These are phyloP conservation scores for Arvicola amphibius DNA, from an alignment of 2,797 vertebrate species.

Conservation along the genomic window DNA sequence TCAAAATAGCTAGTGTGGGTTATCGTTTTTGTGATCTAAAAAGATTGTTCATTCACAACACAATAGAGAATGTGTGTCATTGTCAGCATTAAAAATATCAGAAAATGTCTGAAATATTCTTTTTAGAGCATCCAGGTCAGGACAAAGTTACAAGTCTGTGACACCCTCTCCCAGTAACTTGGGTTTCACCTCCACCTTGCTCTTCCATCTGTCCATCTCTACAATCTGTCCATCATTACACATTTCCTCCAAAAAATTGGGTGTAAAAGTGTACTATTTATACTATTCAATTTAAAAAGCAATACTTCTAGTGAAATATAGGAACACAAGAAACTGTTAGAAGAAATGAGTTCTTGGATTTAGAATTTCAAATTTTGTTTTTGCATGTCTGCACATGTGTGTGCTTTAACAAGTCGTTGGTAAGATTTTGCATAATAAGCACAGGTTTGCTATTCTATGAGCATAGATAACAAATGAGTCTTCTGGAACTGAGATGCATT, in stretches of 20 bases:
- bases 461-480: neutral
- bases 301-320: conserved; percentile 31
- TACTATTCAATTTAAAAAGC: conserved; percentile 2
- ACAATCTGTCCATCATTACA: neutral
- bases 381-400: neutral
- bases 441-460: neutral
- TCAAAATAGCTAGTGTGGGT: conserved; percentile 13
- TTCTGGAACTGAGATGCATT: conserved; percentile 22
- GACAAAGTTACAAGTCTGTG: neutral
- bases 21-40: neutral
- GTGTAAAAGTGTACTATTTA: neutral
- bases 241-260: conserved; percentile 16
- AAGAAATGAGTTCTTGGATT: conserved; percentile 29
- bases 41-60: neutral
- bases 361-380: conserved; percentile 24
- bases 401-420: conserved; percentile 33
- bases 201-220: neutral
- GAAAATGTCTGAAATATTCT: neutral
- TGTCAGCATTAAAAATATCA: neutral
- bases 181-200: neutral
- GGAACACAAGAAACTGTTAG: conserved; percentile 25
- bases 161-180: neutral
- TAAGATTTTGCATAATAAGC: conserved; percentile 40
- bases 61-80: neutral
- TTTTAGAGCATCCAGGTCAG: neutral